Base-by-base conservation (phyloP, 2,888 invertebrate species). In the Dryobota labecula region DNA sequence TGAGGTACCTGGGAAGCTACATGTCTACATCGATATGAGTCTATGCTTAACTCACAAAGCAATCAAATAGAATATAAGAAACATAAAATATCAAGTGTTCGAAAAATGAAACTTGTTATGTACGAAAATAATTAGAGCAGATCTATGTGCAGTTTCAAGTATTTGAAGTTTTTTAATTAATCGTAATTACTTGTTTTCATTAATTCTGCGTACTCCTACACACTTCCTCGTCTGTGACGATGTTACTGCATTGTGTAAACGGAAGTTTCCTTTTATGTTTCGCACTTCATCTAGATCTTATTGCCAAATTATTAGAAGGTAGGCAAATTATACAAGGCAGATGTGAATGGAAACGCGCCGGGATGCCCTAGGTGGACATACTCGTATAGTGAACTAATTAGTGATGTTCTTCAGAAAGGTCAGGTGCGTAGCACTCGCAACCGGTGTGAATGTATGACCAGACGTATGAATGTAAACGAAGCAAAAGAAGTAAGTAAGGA, bases 41-140 rank as follows among this genome's bases (percentile, higher is more conserved):
- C n/a, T 53, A 38, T 53, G 30, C 45, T 70, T 47, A 61, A 70
- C 38, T 33, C 49, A 61, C 45, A 62, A 72, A 72, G 41, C n/a
- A n/a, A 56, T 49, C 33, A 27, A n/a, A 62, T 13, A 49, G 13
- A 41, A 33, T 45, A 6, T 60, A 38, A 33, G 6, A 71, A 54
- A 33, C 5, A 33, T 33, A 38, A 71, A 9, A 20, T 24, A 60
- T 18, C 15, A 36, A 45, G 2, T 36, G 13, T 43, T 6, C 36
- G 36, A 27, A 57, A 57, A 6, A 43, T 36, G 0, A 41, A 69
- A 41, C 41, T 13, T 8, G 18, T 58, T 33, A 69, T 8, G 7
- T 15, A 24, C 15, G 20, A 38, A 20, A 15, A 64, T 53, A 64
- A 53, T 43, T 36, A 43, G 18, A 27, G 41, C 36, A 43, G 8